Conservation (phyloP, 1,140 invertebrate genomes). For the Glossosoma conforme region DNA sequence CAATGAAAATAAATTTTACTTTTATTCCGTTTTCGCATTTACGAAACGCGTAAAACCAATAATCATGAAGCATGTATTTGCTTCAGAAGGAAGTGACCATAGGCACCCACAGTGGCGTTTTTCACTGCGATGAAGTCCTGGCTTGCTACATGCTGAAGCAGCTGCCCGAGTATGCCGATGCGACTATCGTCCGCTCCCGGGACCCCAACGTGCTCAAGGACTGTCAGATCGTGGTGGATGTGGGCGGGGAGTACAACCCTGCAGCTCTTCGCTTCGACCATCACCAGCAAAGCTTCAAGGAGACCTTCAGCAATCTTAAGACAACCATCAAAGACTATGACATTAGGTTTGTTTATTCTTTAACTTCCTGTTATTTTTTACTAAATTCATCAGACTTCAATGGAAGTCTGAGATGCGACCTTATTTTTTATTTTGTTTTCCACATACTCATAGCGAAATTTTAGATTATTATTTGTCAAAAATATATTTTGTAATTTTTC, state of each 20-base stretch:
- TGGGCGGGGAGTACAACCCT: constrained; percentile 85
- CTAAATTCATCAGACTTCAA: no score
- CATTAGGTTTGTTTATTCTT: constrained; percentile 42
- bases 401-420: no score
- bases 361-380: neutral
- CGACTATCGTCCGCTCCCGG: constrained; percentile 72
- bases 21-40: no score
- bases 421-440: no score
- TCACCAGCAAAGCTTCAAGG: constrained; percentile 76
- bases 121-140: constrained; percentile 95
- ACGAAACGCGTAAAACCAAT: no score
- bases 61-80: no score
- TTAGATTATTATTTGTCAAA: no score
- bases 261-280: constrained; percentile 83
- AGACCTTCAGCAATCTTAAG: constrained; percentile 53
- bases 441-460: no score
- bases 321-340: constrained; percentile 51
- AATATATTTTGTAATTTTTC: constrained; percentile 37
- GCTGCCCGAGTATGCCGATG: constrained; percentile 75
- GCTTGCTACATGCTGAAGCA: constrained; percentile 87
- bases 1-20: no score
- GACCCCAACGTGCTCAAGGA: constrained; percentile 59
- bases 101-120: constrained; percentile 75
- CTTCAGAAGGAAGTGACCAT: constrained; percentile 45
- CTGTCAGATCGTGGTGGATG: constrained; percentile 96